These are phyloP conservation scores for Candoia aspera DNA, from an alignment of 2,113 vertebrate genomes.

Conservation along the genomic window DNA sequence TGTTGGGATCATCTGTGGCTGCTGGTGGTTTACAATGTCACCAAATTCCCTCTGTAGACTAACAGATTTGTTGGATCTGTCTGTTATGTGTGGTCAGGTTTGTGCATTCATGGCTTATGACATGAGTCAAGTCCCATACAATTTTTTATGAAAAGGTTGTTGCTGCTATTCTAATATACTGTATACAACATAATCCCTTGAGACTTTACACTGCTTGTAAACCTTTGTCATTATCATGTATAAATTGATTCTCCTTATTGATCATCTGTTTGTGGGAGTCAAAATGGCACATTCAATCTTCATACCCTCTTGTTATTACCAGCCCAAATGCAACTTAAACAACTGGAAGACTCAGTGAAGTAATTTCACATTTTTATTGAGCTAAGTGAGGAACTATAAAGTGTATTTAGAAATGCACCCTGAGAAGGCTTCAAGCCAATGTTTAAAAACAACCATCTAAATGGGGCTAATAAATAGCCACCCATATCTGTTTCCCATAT, in stretches of 20 bases:
- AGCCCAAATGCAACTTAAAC: not conserved
- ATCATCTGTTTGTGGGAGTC: not conserved
- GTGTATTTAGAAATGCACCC: no score
- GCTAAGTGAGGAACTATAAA: not conserved
- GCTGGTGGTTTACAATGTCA: slow-evolving; percentile 70
- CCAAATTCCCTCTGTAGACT: slow-evolving; percentile 59
- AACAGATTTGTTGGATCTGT: slow-evolving; percentile 50
- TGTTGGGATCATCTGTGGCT: slow-evolving; percentile 63
- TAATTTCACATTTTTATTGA: no score
- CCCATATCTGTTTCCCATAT: no score
- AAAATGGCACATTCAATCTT: not conserved
- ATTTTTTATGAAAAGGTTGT: slow-evolving; percentile 48
- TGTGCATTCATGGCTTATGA: slow-evolving; percentile 58
- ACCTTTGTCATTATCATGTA: slow-evolving; percentile 36
- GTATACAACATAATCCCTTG: slow-evolving; percentile 1
- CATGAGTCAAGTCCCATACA: slow-evolving; percentile 48
- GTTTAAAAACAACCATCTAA: no score
- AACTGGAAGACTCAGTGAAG: not conserved
- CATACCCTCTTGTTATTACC: not conserved
- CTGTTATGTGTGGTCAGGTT: slow-evolving; percentile 66
- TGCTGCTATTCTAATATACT: slow-evolving; percentile 55
- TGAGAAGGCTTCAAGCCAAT: no score
- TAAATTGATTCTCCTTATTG: slow-evolving; percentile 62
- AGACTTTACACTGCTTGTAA: slow-evolving; percentile 30
- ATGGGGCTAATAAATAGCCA: no score